Evolutionary conservation across 2,888 invertebrate genomes (phyloP).

Genomic region (Tenodera sinensis): DNA sequence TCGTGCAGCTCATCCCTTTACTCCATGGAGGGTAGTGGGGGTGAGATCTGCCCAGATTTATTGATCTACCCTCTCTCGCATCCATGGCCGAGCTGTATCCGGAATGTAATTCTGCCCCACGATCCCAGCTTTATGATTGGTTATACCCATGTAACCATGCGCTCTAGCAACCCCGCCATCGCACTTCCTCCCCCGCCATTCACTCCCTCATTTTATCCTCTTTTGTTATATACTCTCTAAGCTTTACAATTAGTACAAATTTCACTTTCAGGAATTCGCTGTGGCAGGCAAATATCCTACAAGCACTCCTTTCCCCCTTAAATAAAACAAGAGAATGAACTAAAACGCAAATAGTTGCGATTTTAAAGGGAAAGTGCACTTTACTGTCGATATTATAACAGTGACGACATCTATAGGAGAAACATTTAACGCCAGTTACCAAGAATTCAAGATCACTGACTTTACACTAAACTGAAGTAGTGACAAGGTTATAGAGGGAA

Average conservation of each 20-base stretch:
- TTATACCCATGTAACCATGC: constrained; percentile 12
- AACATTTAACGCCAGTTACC: too few relatives aligned
- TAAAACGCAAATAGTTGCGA: too few relatives aligned
- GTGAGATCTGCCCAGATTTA: constrained; percentile 9
- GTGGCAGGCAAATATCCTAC: not conserved
- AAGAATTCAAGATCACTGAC: too few relatives aligned
- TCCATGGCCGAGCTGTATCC: not conserved
- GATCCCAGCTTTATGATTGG: constrained; percentile 3
- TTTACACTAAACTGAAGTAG: too few relatives aligned
- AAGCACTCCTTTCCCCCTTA: too few relatives aligned
- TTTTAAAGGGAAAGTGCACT: too few relatives aligned
- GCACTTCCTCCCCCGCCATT: not conserved
- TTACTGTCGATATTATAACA: too few relatives aligned
- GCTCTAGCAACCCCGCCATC: not conserved
- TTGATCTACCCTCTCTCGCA: not conserved
- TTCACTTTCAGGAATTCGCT: not conserved
- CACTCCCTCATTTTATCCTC: not conserved
- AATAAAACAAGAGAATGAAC: too few relatives aligned
- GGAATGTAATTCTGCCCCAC: not conserved
- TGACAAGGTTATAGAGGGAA: too few relatives aligned
- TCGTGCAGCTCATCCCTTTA: not conserved
- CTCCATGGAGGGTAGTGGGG: too few relatives aligned
- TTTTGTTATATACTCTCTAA: not conserved
- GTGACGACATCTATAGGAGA: too few relatives aligned
- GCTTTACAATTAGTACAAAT: not conserved